Percentiles rank a stretch among this genome's conserved stretches.
phyloP scores from a whole-genome alignment of 2,113 vertebrate genomes.

The Xyrauchen texanus region DNA sequence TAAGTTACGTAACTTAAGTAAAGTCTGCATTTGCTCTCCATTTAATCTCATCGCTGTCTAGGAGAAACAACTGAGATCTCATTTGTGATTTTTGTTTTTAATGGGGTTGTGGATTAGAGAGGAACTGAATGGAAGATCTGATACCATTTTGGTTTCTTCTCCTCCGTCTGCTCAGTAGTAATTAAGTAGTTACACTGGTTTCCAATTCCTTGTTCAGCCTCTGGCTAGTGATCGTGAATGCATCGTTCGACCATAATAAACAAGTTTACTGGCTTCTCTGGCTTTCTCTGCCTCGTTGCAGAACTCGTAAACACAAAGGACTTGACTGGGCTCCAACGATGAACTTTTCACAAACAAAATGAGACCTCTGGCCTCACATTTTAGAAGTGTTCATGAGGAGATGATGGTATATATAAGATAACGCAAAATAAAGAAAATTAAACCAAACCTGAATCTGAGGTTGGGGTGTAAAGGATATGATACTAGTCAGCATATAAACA shows the following conservation, averaged over 20 bases:
- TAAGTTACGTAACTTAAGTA: too few relatives aligned
- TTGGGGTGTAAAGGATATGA: too few relatives aligned
- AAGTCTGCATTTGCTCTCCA: too few relatives aligned
- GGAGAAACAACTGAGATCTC: too few relatives aligned
- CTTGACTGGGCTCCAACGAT: constrained; percentile 11
- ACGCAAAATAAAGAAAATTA: not conserved
- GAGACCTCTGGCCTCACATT: not conserved
- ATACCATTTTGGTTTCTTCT: constrained; percentile 34
- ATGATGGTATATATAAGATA: not conserved
- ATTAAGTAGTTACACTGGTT: constrained; percentile 52
- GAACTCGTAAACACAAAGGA: constrained; percentile 19
- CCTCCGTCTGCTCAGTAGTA: constrained; percentile 20
- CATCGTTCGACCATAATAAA: constrained; percentile 47
- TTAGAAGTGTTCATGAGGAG: not conserved
- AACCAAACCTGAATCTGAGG: not conserved
- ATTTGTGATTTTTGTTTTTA: too few relatives aligned
- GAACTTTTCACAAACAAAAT: not conserved
- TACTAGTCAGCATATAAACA: too few relatives aligned
- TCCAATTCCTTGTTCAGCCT: constrained; percentile 49
- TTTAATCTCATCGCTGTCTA: too few relatives aligned
- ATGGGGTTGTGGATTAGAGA: constrained; percentile 43
- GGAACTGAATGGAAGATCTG: constrained; percentile 36
- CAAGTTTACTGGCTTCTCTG: constrained; percentile 53
- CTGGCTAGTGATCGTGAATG: constrained; percentile 50
- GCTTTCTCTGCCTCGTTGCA: constrained; percentile 43